These are phyloP conservation scores for Pelmatolapia mariae DNA, from an alignment of 2,113 vertebrate genomes.

Conservation along the genomic window DNA sequence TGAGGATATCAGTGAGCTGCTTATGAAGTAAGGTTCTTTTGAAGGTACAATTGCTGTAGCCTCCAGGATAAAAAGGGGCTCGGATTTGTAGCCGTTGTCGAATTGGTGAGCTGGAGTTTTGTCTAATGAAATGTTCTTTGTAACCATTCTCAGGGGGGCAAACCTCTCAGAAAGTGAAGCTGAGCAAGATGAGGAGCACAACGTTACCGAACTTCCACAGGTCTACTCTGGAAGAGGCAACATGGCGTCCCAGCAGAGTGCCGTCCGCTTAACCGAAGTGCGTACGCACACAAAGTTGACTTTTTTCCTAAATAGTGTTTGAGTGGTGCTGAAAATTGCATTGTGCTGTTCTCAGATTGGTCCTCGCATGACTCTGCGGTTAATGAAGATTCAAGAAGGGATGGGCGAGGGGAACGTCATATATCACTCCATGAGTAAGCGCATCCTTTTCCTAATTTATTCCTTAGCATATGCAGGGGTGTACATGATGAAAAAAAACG, in stretches of 20 bases:
- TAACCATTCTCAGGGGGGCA: slow-evolving; percentile 65
- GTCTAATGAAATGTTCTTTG: background rate
- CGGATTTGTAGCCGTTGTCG: background rate
- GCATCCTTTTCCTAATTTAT: background rate
- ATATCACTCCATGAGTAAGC: slow-evolving; percentile 81
- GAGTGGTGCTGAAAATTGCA: background rate
- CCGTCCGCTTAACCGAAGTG: slow-evolving; percentile 86
- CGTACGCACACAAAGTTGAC: background rate
- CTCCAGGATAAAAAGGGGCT: background rate
- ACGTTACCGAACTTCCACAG: slow-evolving; percentile 85
- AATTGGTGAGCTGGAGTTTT: background rate
- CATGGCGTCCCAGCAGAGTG: slow-evolving; percentile 86
- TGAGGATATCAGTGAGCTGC: slow-evolving; percentile 90
- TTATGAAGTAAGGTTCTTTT: slow-evolving; percentile 77
- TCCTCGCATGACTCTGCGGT: slow-evolving; percentile 83
- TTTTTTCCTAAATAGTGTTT: background rate
- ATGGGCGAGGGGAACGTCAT: slow-evolving; percentile 82
- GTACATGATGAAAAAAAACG: slow-evolving; percentile 35
- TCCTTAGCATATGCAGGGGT: background rate
- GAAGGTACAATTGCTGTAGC: background rate
- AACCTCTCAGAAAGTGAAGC: slow-evolving; percentile 91
- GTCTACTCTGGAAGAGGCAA: slow-evolving; percentile 83
- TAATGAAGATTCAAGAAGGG: slow-evolving; percentile 87
- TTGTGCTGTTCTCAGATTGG: slow-evolving; percentile 75
- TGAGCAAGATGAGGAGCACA: slow-evolving; percentile 86